Evolutionary conservation across 2,888 invertebrate species (phyloP), one percentile per base, ranked within the genome.

Genomic region (Vandiemenella viatica): DNA sequence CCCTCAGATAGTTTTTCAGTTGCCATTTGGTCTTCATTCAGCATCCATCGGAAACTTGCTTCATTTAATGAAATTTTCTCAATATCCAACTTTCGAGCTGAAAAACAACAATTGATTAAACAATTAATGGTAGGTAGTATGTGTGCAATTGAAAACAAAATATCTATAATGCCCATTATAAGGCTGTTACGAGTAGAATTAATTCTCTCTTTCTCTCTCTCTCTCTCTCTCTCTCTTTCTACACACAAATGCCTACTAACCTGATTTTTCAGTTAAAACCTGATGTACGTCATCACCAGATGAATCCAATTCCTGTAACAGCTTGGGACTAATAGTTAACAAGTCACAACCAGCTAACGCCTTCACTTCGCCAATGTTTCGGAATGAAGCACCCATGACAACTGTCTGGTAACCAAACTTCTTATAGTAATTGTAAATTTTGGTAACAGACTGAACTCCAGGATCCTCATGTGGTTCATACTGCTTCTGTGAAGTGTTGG

Each of bases 311-410:
- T 96, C 87, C 53, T 88, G 86, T 50, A 98, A 69, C 22, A 95
- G 72, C 60, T 84, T 81, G 1, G 95, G 92, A 61, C 89, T 89
- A 58, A 99, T 98, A 4, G 98, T 99, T 37, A 99, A 75, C 42
- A 95, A 75, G 66, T 99, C 98, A 65, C 96, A 95, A 22, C 98
- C 98, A 41, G 90, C 84, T 50, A 99, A 71, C 46, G 89, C 93
- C 57, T 79, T 81, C 55, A 99, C 90, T 73, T 99, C 91, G 42
- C 82, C 52, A 38, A 47, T 43, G 32, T 52, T 49, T n/a, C 45
- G 77, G 74, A 99, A 99, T 0, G 98, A 98, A 3, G 98, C 98
- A 7, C 97, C 98, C 98, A 99, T 99, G 2, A 99, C 95, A 43
- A 91, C 88, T 0, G 98, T 96, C 66, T 90, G 86, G 70, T 97